Evolutionary conservation across 2,888 invertebrate genomes (phyloP), one percentile per base, ranked within the genome.

Genomic region (Escarpia spicata): DNA sequence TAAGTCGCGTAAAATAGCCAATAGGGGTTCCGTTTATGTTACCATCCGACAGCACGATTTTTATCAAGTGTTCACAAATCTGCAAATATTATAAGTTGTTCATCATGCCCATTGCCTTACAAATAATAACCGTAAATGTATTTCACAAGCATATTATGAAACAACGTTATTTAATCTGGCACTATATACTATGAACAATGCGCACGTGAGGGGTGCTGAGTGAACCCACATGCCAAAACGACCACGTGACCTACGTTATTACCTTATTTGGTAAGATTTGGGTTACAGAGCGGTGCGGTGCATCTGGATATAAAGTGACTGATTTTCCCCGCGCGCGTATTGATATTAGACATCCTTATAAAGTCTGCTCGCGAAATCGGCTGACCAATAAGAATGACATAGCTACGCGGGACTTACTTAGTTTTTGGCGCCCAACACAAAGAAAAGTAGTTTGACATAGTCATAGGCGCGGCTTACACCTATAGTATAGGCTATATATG

Each of bases 171-270:
- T 75, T 19, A 75, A 75, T 75, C 6, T 75, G 75, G 75, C n/a
- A 75, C 75, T 75, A 75, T 75, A 75, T 75, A 75, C 75, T 75
- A 75, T 75, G 75, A 75, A 75, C 75, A 75, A 75, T 75, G 75
- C 75, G 75, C 75, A 75, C 75, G 75, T 75, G 75, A 75, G 75
- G 75, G 75, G 75, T 75, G 75, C 75, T 75, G 75, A 75, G 75
- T 75, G 75, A 75, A 75, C 75, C 75, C 75, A 75, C 75, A 75
- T 75, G 75, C 75, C 75, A n/a, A 75, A 75, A 75, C 26, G 75
- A 75, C 75, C 75, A 75, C 75, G 75, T 75, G 75, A 75, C 6
- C 75, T 75, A 75, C 75, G 75, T 75, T 75, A 75, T 75, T 75
- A n/a, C 75, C 75, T 75, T 75, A 75, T 75, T 75, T 75, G 75